phyloP scores from a whole-genome alignment of 2,113 vertebrate species.

The Gyps fulvus region DNA sequence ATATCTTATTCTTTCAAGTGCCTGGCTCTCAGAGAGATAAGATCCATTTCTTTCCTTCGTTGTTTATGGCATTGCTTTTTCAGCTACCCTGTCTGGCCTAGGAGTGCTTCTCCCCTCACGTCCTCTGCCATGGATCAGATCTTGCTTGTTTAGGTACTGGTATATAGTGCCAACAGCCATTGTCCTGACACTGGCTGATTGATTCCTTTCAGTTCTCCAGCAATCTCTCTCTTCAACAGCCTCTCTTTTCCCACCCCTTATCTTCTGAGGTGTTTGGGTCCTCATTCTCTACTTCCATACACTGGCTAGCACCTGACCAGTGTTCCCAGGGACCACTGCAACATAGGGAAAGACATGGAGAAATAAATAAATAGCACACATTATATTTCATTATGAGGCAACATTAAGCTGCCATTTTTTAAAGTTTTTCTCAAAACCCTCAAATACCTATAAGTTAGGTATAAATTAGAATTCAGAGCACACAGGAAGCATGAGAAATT shows the following conservation, averaged over 20 bases:
- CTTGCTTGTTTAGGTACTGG: background rate
- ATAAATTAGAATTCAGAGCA: background rate
- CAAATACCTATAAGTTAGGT: background rate
- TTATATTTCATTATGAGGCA: background rate
- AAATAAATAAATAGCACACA: background rate
- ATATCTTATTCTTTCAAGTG: background rate
- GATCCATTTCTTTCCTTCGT: background rate
- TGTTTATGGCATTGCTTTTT: background rate
- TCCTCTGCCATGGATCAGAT: background rate
- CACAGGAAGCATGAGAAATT: background rate
- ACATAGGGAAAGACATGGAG: background rate
- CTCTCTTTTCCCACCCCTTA: background rate
- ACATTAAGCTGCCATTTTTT: background rate
- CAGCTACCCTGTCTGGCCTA: background rate
- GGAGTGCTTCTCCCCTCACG: background rate
- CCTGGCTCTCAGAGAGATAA: background rate
- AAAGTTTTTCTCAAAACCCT: background rate
- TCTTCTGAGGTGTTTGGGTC: background rate
- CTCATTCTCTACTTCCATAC: background rate
- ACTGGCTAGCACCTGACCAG: background rate
- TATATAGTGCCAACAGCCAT: background rate
- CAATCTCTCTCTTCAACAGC: background rate
- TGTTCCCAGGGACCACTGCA: background rate
- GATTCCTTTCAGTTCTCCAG: background rate
- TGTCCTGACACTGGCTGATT: background rate